A percentile compares a stretch with the other conserved stretches of the same genome.
Evolutionary conservation across 1,140 invertebrate species (phyloP).

Genomic region (Anagrus nilaparvatae): DNA sequence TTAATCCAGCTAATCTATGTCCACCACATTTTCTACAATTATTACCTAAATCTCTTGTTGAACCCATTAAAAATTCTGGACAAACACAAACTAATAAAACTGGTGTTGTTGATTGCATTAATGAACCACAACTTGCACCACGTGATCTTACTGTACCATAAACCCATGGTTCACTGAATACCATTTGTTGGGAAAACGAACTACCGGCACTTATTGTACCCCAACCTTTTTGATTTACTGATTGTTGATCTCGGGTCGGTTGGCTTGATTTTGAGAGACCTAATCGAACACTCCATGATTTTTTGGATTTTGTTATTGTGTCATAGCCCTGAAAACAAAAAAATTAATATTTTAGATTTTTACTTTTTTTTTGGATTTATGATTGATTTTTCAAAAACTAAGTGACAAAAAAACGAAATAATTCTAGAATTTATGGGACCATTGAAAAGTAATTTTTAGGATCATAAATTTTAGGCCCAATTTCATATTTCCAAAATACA

Average conservation of each 20-base stretch:
- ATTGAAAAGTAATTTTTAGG: too few species aligned
- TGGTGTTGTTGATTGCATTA: background rate
- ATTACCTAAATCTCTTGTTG: conserved; percentile 59
- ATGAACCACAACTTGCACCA: conserved; percentile 19
- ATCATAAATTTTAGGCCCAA: too few species aligned
- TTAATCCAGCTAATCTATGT: conserved; percentile 52
- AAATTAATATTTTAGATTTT: too few species aligned
- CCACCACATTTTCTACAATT: conserved; percentile 70
- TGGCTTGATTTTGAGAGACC: conserved; percentile 35
- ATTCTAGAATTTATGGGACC: too few species aligned
- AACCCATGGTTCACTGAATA: conserved; percentile 70
- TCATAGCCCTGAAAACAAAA: conserved; percentile 33
- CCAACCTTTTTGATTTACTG: conserved; percentile 31
- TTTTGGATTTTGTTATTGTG: conserved; percentile 37
- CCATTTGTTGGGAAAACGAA: conserved; percentile 66
- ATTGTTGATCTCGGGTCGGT: conserved; percentile 29
- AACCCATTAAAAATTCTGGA: conserved; percentile 62
- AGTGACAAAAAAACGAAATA: too few species aligned
- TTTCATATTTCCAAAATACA: too few species aligned
- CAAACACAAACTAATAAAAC: conserved; percentile 66
- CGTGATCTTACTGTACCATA: conserved; percentile 58
- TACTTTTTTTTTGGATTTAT: too few species aligned
- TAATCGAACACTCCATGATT: conserved; percentile 40
- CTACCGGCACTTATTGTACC: conserved; percentile 44
- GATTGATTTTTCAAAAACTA: too few species aligned